Base-by-base conservation (phyloP, 2,113 vertebrate species). In the Thunnus maccoyii region DNA sequence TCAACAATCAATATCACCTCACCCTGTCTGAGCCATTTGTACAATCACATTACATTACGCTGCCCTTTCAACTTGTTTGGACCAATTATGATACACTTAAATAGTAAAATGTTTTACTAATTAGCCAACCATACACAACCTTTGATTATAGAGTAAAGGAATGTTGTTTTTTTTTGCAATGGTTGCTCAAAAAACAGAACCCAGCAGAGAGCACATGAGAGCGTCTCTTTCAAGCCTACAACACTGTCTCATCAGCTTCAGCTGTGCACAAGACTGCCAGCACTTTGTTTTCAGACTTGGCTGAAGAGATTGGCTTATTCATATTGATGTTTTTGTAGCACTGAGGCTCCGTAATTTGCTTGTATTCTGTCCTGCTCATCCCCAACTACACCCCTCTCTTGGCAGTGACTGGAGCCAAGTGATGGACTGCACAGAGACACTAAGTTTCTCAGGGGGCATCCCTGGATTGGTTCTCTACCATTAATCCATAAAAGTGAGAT, bases 321-420 rank as follows among this genome's bases (percentile, higher is more conserved):
- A 64, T 27, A 93, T 90, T 79, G 90, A 88, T 91, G 86, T 62
- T 80, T 71, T 86, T 83, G 88, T 73, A 83, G 72, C 74, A 15
- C 65, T 8, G 80, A 76, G 87, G 58, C 82, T 76, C 86, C 87
- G 85, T 90, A 89, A 93, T 88, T 85, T 84, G 81, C 78, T 84
- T 70, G 87, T 83, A 73, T 78, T 68, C 50, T 60, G 47, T 65
- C 79, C 64, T 22, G n/a, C 50, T 60, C 61, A 0, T 41, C 36
- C 7, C 7, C 36, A 7, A 41, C 36, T 41, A 41, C 76, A 14
- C 68, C 76, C 12, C 65, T 74, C 70, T 54, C 55, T 22, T 84
- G 78, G 69, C 86, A 88, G 61, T 9, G 18, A 52, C 54, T 36
- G 60, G 48, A 90, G 85, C 88, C 86, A 89, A 76, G 55, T 76